Base-by-base conservation (phyloP, 1,140 invertebrate genomes). In the Wasmannia auropunctata region DNA sequence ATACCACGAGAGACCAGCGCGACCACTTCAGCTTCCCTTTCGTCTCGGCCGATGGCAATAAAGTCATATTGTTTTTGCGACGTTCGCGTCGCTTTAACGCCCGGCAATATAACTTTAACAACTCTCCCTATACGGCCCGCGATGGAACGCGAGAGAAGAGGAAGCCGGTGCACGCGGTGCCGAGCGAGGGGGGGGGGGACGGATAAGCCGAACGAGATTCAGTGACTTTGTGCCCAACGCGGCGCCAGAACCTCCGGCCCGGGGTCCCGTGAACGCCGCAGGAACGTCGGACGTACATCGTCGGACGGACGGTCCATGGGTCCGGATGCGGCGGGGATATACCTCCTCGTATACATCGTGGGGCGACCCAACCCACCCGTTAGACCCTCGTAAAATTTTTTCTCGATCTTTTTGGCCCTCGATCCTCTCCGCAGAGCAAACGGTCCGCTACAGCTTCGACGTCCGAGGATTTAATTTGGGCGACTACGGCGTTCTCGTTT, bases 81-180 rank as follows among this genome's bases (percentile, higher is more conserved):
- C 91, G 90, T 91, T 92, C 90, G 88, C 91, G 89, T 91, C 90
- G 91, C 77, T 93, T 94, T 93, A 92, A 93, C 91, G 86, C 90
- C 85, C 72, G 87, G 93, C 91, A 93, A 91, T 94, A 95, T 95
- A 95, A 94, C 90, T 92, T 94, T 94, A 93, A 95, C 92, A 93
- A 93, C 94, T 90, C 89, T 69, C 37, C 86, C 72, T 74, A 67
- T 67, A 34, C 54, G 34, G 58, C 46, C 54, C 22, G 19, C 43
- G 51, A 34, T 37, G 58, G 51, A 46, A 49, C 67, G 67, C 19
- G 79, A 65, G 81, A 34, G 37, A 62, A 58, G 43, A 85, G 56
- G 72, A 63, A 79, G 60, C 37, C 37, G 37, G 37, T 54, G 60
- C 19, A 16, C 62, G 46, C 31, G 43, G 14, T 11, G 60, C 46